phyloP scores from a whole-genome alignment of 2,113 vertebrate genomes.

The Sander lucioperca region DNA sequence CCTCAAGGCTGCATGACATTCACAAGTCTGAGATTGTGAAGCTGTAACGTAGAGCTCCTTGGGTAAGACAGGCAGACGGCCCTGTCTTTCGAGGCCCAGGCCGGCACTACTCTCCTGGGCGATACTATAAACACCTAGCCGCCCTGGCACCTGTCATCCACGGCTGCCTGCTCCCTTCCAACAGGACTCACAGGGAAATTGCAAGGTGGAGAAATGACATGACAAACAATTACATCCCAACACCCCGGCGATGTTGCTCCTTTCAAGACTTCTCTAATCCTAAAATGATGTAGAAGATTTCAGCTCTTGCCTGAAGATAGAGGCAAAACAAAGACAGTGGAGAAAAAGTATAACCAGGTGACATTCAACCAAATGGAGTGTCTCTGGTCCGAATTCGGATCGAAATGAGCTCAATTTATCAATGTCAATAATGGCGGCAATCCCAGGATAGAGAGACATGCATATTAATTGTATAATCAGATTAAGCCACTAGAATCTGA shows the following conservation, averaged over 20 bases:
- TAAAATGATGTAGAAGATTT: slow-evolving; percentile 80
- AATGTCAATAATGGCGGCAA: slow-evolving; percentile 93
- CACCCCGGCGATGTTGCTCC: slow-evolving; percentile 88
- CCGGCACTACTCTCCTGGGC: slow-evolving; percentile 86
- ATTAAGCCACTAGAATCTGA: slow-evolving; percentile 97
- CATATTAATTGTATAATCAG: slow-evolving; percentile 99
- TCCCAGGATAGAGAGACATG: slow-evolving; percentile 91
- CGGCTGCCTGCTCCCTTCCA: slow-evolving; percentile 91
- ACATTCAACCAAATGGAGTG: slow-evolving; percentile 92
- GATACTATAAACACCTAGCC: slow-evolving; percentile 87
- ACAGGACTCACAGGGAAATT: slow-evolving; percentile 88
- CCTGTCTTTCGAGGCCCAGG: slow-evolving; percentile 85
- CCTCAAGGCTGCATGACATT: slow-evolving; percentile 4
- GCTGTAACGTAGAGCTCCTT: slow-evolving; percentile 10
- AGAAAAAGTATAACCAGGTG: slow-evolving; percentile 81
- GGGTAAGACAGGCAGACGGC: slow-evolving; percentile 62
- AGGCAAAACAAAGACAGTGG: slow-evolving; percentile 44
- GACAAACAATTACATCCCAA: slow-evolving; percentile 94
- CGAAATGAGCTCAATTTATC: slow-evolving; percentile 97
- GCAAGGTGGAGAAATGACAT: slow-evolving; percentile 88
- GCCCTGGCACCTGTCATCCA: slow-evolving; percentile 93
- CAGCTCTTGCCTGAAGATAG: slow-evolving; percentile 87
- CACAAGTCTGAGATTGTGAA: slow-evolving; percentile 22
- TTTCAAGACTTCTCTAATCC: slow-evolving; percentile 86
- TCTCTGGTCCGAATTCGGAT: slow-evolving; percentile 91